Conservation (phyloP, 2,888 invertebrate species). For the Hypselothyrea guttata region DNA sequence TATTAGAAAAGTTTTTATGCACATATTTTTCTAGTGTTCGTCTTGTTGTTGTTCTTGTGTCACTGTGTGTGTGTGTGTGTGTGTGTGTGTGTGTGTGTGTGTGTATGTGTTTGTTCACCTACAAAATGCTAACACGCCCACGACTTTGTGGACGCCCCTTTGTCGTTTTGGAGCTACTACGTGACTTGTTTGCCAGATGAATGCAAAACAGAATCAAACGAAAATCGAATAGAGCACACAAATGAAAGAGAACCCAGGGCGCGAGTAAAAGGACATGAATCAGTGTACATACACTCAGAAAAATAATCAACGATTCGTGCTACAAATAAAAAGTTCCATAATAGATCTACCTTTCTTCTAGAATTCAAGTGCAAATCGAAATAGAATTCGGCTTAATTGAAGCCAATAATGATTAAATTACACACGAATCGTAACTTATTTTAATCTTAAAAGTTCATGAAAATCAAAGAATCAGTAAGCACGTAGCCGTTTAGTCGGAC, state of each 20-base stretch:
- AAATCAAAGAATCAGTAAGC: no score
- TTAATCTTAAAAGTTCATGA: no score
- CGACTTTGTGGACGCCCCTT: constrained; percentile 18
- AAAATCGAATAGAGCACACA: constrained; percentile 13
- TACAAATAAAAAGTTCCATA: no score
- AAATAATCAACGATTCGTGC: no score
- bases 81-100: background rate
- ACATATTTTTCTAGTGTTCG: constrained; percentile 66
- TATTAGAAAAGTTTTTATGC: constrained; percentile 78
- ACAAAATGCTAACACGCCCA: constrained; percentile 37
- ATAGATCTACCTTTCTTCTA: no score
- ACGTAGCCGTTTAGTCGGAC: no score
- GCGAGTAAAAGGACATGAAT: background rate
- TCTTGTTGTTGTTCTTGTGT: constrained; percentile 30
- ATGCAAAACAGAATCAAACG: constrained; percentile 63
- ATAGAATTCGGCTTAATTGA: no score
- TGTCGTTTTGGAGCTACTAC: constrained; percentile 34
- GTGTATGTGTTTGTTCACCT: constrained; percentile 32
- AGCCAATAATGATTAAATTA: no score
- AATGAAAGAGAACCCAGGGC: background rate
- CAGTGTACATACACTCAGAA: no score
- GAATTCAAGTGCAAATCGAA: no score
- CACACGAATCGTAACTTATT: no score
- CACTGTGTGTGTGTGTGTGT: constrained; percentile 2
- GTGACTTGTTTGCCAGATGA: constrained; percentile 63